Evolutionary conservation across 1,140 invertebrate genomes (phyloP), one percentile per base, ranked within the genome.

Genomic region (Drosophila eugracilis): DNA sequence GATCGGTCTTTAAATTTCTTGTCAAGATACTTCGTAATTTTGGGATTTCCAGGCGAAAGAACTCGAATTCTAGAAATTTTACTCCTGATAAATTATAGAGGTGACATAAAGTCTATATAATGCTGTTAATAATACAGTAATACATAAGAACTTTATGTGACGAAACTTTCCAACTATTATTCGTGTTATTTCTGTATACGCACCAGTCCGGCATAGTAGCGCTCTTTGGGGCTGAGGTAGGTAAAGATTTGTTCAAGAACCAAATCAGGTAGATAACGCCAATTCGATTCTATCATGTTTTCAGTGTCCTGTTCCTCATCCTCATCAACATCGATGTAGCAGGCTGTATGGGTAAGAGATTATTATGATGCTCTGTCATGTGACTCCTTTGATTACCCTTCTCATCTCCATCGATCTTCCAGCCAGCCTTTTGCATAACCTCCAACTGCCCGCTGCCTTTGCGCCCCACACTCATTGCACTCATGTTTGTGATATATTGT

Each of bases 181-280:
- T 9, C 12, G 0, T 3, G 19, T 0, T 52, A 0, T 5, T 24
- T 12, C 1, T 1, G 5, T 34, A 10, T 45, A 77, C 95, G 95
- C 6, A 96, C 95, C 72, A 95, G 91, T n/a, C 96, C 96, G 0
- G 95, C 95, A 70, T 95, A 94, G 80, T 96, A 96, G 10, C 95
- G 92, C 72, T 96, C 93, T 26, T 94, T 93, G 14, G 95, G 94
- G 0, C 92, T 93, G 10, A 97, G 91, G 79, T 95, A 94, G 0
- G 94, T 92, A 83, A 96, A 97, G 48, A 97, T 94, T 83, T 96
- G 92, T 88, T 97, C 96, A 7, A 97, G 84, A 4, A 97, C 71
- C 14, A 97, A 92, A 78, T 97, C 95, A 0, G 96, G 96, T 19
- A 97, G 88, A 45, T 94, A 91, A 53, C 92, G 93, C 96, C 96